These are phyloP conservation scores for Drosophila conformis DNA, from an alignment of 2,888 invertebrate species.

Conservation along the genomic window DNA sequence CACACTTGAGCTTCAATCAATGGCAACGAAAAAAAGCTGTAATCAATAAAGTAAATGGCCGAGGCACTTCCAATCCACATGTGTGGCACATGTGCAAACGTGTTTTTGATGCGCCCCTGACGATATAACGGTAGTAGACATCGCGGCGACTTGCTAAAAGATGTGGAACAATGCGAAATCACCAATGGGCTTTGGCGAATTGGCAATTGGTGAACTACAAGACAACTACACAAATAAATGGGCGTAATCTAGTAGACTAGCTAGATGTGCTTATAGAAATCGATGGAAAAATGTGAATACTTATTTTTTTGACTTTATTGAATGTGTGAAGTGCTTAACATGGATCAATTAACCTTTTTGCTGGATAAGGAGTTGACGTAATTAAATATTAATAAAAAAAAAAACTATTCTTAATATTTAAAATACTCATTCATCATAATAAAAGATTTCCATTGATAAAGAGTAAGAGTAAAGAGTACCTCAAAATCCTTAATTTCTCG, in stretches of 20 bases:
- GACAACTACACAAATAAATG: not conserved
- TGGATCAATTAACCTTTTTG: not conserved
- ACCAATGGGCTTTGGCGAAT: not conserved
- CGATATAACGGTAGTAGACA: slow-evolving; percentile 9
- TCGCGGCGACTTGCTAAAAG: slow-evolving; percentile 3
- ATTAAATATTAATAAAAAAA: not conserved
- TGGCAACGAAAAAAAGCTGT: slow-evolving; percentile 42
- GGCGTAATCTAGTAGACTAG: not conserved
- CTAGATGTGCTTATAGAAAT: accelerated
- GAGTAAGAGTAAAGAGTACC: not conserved
- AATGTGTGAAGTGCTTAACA: not conserved
- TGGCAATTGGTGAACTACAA: not conserved
- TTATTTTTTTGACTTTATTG: not conserved
- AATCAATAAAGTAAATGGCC: slow-evolving; percentile 78
- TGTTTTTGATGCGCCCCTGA: slow-evolving; percentile 44
- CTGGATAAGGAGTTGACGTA: accelerated
- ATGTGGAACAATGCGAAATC: slow-evolving; percentile 5
- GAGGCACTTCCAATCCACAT: slow-evolving; percentile 49
- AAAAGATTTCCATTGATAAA: too few species aligned
- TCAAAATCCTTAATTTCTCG: not conserved
- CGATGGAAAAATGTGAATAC: not conserved
- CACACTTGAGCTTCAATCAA: slow-evolving; percentile 50
- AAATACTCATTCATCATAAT: not conserved
- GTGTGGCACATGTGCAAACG: slow-evolving; percentile 42
- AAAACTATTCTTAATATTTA: not conserved